A percentile compares a stretch with the other conserved stretches of the same genome.
These are phyloP conservation scores for Pyrgilauda ruficollis DNA, from an alignment of 2,113 vertebrate genomes.

Conservation along the genomic window DNA sequence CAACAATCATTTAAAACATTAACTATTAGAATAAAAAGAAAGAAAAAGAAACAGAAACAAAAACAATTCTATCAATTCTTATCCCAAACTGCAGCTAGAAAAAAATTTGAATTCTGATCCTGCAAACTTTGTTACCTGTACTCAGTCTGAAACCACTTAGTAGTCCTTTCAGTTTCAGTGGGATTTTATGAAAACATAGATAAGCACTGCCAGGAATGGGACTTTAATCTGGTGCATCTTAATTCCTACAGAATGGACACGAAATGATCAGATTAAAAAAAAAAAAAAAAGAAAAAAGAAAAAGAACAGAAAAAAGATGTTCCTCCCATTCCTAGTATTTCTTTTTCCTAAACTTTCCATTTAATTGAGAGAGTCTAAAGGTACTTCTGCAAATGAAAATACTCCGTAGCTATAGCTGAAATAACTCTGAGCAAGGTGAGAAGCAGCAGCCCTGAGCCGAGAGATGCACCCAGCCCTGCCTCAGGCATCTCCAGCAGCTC, in stretches of 20 bases:
- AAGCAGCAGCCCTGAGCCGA: neutral
- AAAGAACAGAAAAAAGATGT: neutral
- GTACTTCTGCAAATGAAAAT: neutral
- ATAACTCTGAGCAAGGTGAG: neutral
- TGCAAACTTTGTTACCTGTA: slow-evolving; percentile 40
- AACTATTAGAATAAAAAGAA: neutral
- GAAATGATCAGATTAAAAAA: slow-evolving; percentile 33
- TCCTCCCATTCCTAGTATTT: neutral
- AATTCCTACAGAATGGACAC: slow-evolving; percentile 50
- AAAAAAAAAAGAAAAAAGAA: neutral
- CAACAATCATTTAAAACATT: neutral
- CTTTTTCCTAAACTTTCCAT: neutral
- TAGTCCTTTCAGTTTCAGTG: slow-evolving; percentile 45
- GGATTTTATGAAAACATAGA: slow-evolving; percentile 54
- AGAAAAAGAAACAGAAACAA: neutral
- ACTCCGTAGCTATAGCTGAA: neutral
- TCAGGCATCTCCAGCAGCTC: neutral
- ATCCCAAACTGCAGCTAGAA: slow-evolving; percentile 12
- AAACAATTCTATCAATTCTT: neutral
- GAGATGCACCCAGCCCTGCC: neutral
- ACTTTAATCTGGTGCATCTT: slow-evolving; percentile 40
- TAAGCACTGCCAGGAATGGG: slow-evolving; percentile 38
- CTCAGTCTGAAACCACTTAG: slow-evolving; percentile 50
- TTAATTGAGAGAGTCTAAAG: neutral
- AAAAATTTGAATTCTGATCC: slow-evolving; percentile 15